Conservation (phyloP, 2,113 vertebrate species). For the Peromyscus maniculatus region DNA sequence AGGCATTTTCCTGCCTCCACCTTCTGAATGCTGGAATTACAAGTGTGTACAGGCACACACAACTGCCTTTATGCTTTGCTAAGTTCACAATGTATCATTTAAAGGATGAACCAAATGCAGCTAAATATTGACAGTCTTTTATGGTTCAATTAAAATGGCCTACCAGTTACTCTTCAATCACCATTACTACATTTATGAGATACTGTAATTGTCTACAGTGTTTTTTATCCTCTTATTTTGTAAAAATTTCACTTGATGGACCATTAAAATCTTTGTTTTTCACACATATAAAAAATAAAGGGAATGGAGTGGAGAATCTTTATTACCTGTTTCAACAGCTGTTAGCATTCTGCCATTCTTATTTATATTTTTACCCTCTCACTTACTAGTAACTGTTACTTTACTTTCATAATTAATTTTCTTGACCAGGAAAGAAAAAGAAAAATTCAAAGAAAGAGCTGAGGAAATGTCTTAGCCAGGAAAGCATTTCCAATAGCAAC, state of each 20-base stretch:
- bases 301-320: neutral
- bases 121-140: neutral
- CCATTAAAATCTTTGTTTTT: conserved; percentile 2
- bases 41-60: neutral
- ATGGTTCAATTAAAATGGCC: neutral
- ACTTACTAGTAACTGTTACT: neutral
- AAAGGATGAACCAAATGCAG: neutral
- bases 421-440: conserved; percentile 41
- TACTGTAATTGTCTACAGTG: neutral
- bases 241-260: conserved; percentile 10
- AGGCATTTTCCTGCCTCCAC: neutral
- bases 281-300: neutral
- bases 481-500: neutral
- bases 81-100: neutral
- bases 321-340: neutral
- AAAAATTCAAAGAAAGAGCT: neutral
- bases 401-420: neutral
- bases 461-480: neutral
- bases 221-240: neutral
- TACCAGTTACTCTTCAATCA: neutral
- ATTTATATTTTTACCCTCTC: neutral
- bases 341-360: neutral
- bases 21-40: neutral
- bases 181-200: conserved; percentile 4
- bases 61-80: neutral